A percentile compares a stretch with the other conserved stretches of the same genome.
Evolutionary conservation across 2,888 invertebrate species (phyloP).

Genomic region (Leptopterna dolabrata): DNA sequence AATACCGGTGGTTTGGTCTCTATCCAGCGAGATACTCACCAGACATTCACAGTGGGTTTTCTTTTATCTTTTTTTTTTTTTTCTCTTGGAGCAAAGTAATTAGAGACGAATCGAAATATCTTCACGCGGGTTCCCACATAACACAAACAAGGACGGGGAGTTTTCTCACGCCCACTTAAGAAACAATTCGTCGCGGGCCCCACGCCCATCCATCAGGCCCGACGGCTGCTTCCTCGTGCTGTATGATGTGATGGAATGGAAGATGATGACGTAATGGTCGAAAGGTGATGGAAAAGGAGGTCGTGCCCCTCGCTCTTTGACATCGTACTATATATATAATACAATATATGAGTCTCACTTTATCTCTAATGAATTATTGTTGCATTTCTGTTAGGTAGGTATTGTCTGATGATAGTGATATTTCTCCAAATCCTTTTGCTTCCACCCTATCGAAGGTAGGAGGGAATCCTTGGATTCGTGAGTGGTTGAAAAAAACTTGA

Average conservation of each 20-base stretch:
- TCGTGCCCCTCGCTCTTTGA: background rate
- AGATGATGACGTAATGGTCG: background rate
- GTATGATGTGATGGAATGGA: background rate
- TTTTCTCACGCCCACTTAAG: constrained; percentile 20
- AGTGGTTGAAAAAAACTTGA: too few relatives aligned
- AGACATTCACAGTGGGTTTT: background rate
- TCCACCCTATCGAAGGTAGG: too few relatives aligned
- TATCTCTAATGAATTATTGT: too few relatives aligned
- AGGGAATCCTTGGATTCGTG: too few relatives aligned
- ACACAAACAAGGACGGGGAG: background rate
- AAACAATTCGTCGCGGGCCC: background rate
- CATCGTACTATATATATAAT: too few relatives aligned
- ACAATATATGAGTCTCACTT: too few relatives aligned
- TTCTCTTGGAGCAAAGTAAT: background rate
- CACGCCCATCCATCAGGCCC: background rate
- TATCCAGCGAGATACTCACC: background rate
- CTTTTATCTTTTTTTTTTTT: background rate
- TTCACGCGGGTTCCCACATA: background rate
- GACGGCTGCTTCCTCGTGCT: background rate
- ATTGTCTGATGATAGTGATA: too few relatives aligned
- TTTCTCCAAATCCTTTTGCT: too few relatives aligned
- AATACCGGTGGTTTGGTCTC: background rate
- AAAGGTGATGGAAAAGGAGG: background rate
- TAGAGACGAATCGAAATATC: background rate
- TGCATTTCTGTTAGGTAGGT: too few relatives aligned